Base-by-base conservation (phyloP, 2,797 vertebrate genomes). In the Chelonia mydas region DNA sequence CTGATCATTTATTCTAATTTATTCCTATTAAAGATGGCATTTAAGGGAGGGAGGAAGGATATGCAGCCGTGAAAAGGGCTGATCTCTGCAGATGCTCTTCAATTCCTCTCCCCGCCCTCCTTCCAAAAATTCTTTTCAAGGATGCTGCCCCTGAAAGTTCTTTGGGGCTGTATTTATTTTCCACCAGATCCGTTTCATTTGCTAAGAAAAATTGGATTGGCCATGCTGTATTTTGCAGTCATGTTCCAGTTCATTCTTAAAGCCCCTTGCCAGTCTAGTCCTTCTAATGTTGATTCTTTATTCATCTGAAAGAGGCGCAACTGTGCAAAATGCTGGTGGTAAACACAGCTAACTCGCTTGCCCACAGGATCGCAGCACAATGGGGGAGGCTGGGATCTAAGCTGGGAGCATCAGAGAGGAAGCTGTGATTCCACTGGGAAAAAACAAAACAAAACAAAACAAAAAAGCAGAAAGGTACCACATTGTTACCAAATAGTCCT, bases 1-100 rank as follows among this genome's bases (percentile, higher is more conserved):
- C 95, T 96, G 96, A 95, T 97, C 94, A 41, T 97, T 97, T 98
- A 97, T 97, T 97, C 95, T 95, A 95, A 97, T 98, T 96, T 96
- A 96, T 97, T 98, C 97, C 97, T 95, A 90, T 83, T 97, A 97
- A 97, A 94, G 94, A 96, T 89, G 88, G 93, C 88, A 92, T 96
- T 98, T 96, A 97, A 84, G 68, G 37, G 85, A 83, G 68, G 93
- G 87, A 85, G 91, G 94, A 91, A 94, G 89, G 89, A 54, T 59
- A 16, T 50, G 85, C 45, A 68, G 41, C 61, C 81, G 83, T 74
- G 31, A 78, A 86, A 80, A 81, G 81, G 92, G 31, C 53, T 65
- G 93, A 89, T 77, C 93, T 50, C 31, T 84, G 90, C 89, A 83
- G 86, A 95, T 80, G 37, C 89, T 92, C 88, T 89, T 78, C 95